Evolutionary conservation across 2,797 vertebrate species (phyloP), one percentile per base, ranked within the genome.

Genomic region (Phoxinus dragarum): DNA sequence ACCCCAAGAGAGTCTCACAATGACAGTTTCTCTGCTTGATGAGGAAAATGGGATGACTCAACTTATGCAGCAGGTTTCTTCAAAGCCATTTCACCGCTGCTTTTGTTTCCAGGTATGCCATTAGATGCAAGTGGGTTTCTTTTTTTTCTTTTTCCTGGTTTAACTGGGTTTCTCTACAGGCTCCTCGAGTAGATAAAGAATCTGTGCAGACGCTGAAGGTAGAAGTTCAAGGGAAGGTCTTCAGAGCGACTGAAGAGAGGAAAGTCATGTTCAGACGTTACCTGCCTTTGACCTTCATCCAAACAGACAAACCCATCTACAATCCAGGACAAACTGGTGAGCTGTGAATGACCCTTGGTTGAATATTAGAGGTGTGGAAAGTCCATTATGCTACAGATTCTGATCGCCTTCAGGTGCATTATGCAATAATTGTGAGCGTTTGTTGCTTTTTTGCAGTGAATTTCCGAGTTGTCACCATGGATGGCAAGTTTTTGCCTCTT

Each of bases 271-370:
- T 97, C 80, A 90, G 88, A 90, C 84, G 87, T 8, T 79, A 91
- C 40, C 10, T 89, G 0, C 93, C 91, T 27, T 42, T 94, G 80
- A 91, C 94, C 21, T 97, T 98, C 67, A 0, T 97, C 68, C 97
- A 98, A 90, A 97, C 97, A 0, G 97, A 98, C 89, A 98, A 97
- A 92, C 94, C 97, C 3, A 93, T 97, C 93, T 98, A 98, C 93
- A 96, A 96, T 75, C 96, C 96, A 0, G 94, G 87, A 85, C 96
- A 98, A 67, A 67, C 10, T 0, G 78, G 78, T 80, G n/a, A 67
- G 61, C 19, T 21, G 21, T 7, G 14, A n/a, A 21, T 14, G 1
- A 23, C 5, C 31, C 3, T 17, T 47, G 6, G 6, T 7, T 17
- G 3, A 72, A 4, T 47, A 27, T 44, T 44, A 16, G 3, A 14